Base-by-base conservation (phyloP, 2,797 vertebrate genomes). In the Coranthus polyacanthus region DNA sequence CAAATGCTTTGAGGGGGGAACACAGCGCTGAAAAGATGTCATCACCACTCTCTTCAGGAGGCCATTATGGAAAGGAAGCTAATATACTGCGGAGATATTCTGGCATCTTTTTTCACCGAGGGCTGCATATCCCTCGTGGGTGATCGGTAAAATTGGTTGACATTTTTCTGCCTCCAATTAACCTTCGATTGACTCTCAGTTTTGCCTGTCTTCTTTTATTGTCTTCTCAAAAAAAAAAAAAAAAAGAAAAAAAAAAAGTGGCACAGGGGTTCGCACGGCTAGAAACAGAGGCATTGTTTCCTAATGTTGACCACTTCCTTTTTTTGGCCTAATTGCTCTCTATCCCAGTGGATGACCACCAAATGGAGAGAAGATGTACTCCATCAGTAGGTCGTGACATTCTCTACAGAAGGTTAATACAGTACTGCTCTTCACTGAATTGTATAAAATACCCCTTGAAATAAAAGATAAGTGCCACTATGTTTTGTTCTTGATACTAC, bases 101-200 rank as follows among this genome's bases (percentile, higher is more conserved):
- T 58, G 37, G 79, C 62, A 70, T 90, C 69, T 81, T 81, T n/a
- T 89, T 86, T 89, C 79, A 85, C 89, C 82, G 63, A 84, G 70
- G 88, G 84, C 86, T 87, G 69, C 71, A 73, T 73, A 86, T 87
- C 88, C 90, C 92, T 90, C 63, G 71, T 89, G 92, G 91, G 81
- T 92, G 87, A 93, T 90, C 65, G 81, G 86, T 88, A 88, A 86
- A 91, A 93, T 91, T 91, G 89, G 87, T 88, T 93, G 89, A 92
- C 90, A 90, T 93, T 92, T 92, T 70, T 79, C 71, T 89, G 88
- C 82, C 89, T 92, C 85, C 90, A 94, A 93, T 93, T 94, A 94
- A 94, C 93, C 91, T 93, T 91, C 68, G 79, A 85, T 92, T 93
- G 91, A 94, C 91, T 93, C 88, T 74, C 82, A 80, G 84, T 90